Percentiles rank a stretch among this genome's conserved stretches.
phyloP scores from a whole-genome alignment of 2,797 vertebrate genomes.

The Synaphobranchus kaupii region DNA sequence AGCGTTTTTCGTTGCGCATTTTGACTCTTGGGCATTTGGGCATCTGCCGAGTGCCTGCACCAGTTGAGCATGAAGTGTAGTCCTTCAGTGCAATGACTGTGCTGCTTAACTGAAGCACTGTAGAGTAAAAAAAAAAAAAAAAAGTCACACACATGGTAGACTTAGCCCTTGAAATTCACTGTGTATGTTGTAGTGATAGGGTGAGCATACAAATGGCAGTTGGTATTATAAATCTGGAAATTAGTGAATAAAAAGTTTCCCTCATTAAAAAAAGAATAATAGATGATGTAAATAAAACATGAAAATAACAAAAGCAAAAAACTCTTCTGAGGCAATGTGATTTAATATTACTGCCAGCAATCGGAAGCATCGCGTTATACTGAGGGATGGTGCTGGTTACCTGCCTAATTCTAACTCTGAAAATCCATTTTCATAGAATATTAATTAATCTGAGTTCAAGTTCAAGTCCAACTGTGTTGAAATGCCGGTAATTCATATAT shows the following conservation, averaged over 20 bases:
- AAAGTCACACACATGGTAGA: background rate
- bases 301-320: background rate
- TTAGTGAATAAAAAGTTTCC: background rate
- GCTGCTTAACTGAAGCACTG: too few relatives aligned
- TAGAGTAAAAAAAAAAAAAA: background rate
- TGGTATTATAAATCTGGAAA: background rate
- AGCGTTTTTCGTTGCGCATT: background rate
- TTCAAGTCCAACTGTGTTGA: background rate
- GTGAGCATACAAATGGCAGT: background rate
- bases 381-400: background rate
- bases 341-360: slow-evolving; percentile 16
- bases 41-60: too few relatives aligned
- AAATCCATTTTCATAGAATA: background rate
- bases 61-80: too few relatives aligned
- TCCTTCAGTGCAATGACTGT: too few relatives aligned
- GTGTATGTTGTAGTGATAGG: background rate
- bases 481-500: background rate
- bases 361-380: slow-evolving; percentile 16
- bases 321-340: background rate
- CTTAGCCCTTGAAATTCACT: background rate
- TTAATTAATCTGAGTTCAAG: background rate
- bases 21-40: too few relatives aligned
- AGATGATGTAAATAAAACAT: background rate
- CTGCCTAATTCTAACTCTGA: background rate
- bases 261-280: background rate